Evolutionary conservation across 2,113 vertebrate species (phyloP).

Genomic region (Solea solea): DNA sequence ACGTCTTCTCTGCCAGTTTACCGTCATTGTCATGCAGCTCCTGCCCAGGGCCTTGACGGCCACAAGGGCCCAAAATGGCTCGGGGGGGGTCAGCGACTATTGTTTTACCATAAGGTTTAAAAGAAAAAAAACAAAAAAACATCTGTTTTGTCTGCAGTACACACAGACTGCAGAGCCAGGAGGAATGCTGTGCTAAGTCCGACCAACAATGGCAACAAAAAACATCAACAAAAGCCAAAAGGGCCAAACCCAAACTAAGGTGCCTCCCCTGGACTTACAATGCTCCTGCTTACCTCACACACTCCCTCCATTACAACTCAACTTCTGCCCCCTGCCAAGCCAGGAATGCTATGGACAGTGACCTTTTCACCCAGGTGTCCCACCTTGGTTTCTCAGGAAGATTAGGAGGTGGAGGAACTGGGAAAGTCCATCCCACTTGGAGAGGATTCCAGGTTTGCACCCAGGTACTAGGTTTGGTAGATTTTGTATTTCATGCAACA

Average conservation of each 20-base stretch:
- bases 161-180: slow-evolving; percentile 35
- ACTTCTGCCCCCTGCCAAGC: slow-evolving; percentile 73
- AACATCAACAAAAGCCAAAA: slow-evolving; percentile 70
- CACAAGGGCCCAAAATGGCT: slow-evolving; percentile 35
- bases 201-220: slow-evolving; percentile 80
- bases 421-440: slow-evolving; percentile 53
- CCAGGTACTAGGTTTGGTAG: slow-evolving; percentile 48
- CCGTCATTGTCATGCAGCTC: slow-evolving; percentile 67
- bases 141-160: slow-evolving; percentile 55
- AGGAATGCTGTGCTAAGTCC: slow-evolving; percentile 74
- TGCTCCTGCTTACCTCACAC: slow-evolving; percentile 66
- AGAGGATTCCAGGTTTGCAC: slow-evolving; percentile 37
- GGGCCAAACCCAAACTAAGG: slow-evolving; percentile 63
- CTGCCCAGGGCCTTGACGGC: slow-evolving; percentile 53
- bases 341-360: slow-evolving; percentile 71
- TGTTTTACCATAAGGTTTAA: slow-evolving; percentile 65
- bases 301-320: slow-evolving; percentile 63
- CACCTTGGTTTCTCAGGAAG: slow-evolving; percentile 79
- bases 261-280: slow-evolving; percentile 75
- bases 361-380: slow-evolving; percentile 67
- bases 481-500: slow-evolving; percentile 62
- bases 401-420: slow-evolving; percentile 72
- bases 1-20: slow-evolving; percentile 19
- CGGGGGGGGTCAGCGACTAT: slow-evolving; percentile 57
- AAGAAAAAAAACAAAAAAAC: slow-evolving; percentile 20